Conservation (phyloP, 2,113 vertebrate genomes). For the Athene cunicularia region DNA sequence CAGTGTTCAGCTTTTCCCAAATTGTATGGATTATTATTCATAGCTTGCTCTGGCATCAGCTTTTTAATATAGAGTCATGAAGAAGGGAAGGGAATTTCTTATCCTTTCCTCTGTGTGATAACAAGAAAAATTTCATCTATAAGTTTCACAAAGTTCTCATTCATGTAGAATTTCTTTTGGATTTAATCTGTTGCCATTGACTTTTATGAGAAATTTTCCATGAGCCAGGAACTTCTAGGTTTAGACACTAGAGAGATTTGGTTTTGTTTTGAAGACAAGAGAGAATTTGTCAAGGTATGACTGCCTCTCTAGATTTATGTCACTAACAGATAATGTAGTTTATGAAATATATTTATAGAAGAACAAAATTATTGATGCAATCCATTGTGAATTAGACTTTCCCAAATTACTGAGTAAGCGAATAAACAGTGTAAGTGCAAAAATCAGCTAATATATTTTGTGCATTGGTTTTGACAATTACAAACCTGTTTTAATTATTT, state of each 20-base stretch:
- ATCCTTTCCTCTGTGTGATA: neutral
- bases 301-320: neutral
- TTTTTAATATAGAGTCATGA: neutral
- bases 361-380: neutral
- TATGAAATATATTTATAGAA: neutral
- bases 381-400: slow-evolving; percentile 6
- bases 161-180: neutral
- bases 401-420: neutral
- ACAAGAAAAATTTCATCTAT: neutral
- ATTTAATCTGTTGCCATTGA: neutral
- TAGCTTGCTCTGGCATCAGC: neutral
- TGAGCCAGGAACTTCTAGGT: neutral
- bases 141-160: neutral
- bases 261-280: neutral
- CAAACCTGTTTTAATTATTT: slow-evolving; percentile 60
- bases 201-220: neutral
- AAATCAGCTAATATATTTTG: slow-evolving; percentile 34
- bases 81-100: neutral
- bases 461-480: slow-evolving; percentile 51
- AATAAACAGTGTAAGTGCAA: neutral
- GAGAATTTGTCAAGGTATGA: neutral
- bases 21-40: neutral
- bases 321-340: neutral
- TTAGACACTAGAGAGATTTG: neutral
- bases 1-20: neutral